Evolutionary conservation across 2,888 invertebrate genomes (phyloP).

Genomic region (Morpho achilles): DNA sequence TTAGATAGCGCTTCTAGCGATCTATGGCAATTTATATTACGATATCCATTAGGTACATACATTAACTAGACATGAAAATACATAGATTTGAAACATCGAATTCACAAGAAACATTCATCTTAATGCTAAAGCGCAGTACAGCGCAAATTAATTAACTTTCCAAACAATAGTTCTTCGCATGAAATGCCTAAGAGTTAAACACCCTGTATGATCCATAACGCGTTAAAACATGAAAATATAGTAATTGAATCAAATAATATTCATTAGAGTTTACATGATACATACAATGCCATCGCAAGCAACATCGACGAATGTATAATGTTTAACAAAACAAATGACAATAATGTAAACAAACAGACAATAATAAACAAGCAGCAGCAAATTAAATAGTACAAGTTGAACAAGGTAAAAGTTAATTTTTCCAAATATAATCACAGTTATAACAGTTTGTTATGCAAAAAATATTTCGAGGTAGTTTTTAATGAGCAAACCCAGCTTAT

Average conservation of each 20-base stretch:
- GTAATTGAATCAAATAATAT: slow-evolving; percentile 4
- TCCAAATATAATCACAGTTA: no score
- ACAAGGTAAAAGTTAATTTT: no score
- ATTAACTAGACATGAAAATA: slow-evolving; percentile 20
- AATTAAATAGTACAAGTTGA: no score
- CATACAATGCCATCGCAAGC: slow-evolving; percentile 1
- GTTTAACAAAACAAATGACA: not conserved
- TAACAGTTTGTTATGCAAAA: no score
- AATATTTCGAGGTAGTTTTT: slow-evolving; percentile 1
- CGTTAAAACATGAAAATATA: slow-evolving; percentile 49
- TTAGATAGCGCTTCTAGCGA: slow-evolving; percentile 28
- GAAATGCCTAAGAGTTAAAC: slow-evolving; percentile 65
- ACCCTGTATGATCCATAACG: slow-evolving; percentile 75
- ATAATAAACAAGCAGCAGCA: not conserved
- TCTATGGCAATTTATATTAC: slow-evolving; percentile 24
- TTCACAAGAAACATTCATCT: slow-evolving; percentile 21
- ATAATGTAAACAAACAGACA: not conserved
- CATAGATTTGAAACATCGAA: slow-evolving; percentile 23
- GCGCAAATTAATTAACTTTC: slow-evolving; percentile 25
- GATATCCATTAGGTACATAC: slow-evolving; percentile 7
- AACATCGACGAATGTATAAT: not conserved
- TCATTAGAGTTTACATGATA: not conserved
- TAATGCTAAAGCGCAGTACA: slow-evolving; percentile 26
- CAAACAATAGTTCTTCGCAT: slow-evolving; percentile 36
- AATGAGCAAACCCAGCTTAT: not conserved